These are phyloP conservation scores for Sitophilus oryzae DNA, from an alignment of 1,140 invertebrate genomes.

Conservation along the genomic window DNA sequence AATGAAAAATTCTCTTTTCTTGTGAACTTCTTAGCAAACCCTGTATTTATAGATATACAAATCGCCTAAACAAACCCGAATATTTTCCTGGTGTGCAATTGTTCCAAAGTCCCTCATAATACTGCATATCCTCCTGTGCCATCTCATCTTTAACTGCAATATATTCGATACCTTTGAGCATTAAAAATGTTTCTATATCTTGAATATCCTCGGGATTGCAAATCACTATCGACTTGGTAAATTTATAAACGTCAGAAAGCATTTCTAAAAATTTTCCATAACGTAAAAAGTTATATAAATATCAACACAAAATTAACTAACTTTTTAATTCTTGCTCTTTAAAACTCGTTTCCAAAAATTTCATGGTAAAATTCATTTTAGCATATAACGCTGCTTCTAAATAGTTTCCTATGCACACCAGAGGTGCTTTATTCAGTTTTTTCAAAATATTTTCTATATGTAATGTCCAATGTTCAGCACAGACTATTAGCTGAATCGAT, in stretches of 20 bases:
- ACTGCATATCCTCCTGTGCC: slow-evolving; percentile 25
- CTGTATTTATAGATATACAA: no score
- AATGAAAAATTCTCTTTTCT: no score
- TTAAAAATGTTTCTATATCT: slow-evolving; percentile 23
- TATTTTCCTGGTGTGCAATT: slow-evolving; percentile 25
- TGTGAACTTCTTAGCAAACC: no score
- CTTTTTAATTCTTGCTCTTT: slow-evolving; percentile 24
- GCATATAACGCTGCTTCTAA: slow-evolving; percentile 38
- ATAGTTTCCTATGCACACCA: slow-evolving; percentile 35
- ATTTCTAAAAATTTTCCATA: slow-evolving; percentile 22
- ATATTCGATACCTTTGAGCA: slow-evolving; percentile 27
- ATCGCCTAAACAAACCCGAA: slow-evolving; percentile 22
- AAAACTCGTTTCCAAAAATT: slow-evolving; percentile 21
- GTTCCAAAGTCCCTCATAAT: slow-evolving; percentile 29
- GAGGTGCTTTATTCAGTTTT: slow-evolving; percentile 27
- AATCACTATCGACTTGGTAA: slow-evolving; percentile 33
- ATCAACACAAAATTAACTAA: slow-evolving; percentile 6
- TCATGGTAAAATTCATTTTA: slow-evolving; percentile 28
- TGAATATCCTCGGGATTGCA: slow-evolving; percentile 34
- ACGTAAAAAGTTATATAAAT: neutral
- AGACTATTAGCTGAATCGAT: slow-evolving; percentile 33
- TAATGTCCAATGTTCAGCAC: slow-evolving; percentile 32
- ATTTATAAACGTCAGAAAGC: slow-evolving; percentile 28
- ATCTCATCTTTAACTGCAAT: slow-evolving; percentile 18
- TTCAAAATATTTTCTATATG: slow-evolving; percentile 31